Percentiles rank a stretch among this genome's conserved stretches.
These are phyloP conservation scores for Furcifer pardalis DNA, from an alignment of 2,797 vertebrate genomes.

Conservation along the genomic window DNA sequence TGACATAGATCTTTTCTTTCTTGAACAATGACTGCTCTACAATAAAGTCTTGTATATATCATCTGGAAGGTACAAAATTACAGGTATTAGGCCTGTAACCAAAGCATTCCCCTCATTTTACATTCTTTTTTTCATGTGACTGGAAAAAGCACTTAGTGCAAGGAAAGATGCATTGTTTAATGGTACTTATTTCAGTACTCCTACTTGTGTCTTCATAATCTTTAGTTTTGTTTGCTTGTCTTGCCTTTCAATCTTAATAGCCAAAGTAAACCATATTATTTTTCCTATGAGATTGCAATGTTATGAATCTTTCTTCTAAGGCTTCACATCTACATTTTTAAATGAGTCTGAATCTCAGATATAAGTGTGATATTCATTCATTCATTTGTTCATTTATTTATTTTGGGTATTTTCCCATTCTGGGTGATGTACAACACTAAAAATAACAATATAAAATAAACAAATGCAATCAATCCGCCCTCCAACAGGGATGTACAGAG, in stretches of 20 bases:
- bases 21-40: background rate
- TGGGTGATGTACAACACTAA: no score
- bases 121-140: background rate
- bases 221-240: background rate
- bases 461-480: no score
- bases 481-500: no score
- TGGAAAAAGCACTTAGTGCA: background rate
- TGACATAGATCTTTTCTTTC: background rate
- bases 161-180: background rate
- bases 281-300: background rate
- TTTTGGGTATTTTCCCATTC: no score
- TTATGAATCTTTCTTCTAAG: background rate
- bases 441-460: no score
- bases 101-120: background rate
- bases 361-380: no score
- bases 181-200: background rate
- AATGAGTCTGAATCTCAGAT: background rate
- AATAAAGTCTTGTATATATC: background rate
- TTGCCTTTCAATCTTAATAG: background rate
- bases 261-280: background rate
- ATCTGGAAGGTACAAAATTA: background rate
- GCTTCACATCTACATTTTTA: background rate
- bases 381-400: no score
- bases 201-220: background rate
- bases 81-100: background rate